phyloP scores from a whole-genome alignment of 1,140 invertebrate species.

The Drosophila ercepeae region DNA sequence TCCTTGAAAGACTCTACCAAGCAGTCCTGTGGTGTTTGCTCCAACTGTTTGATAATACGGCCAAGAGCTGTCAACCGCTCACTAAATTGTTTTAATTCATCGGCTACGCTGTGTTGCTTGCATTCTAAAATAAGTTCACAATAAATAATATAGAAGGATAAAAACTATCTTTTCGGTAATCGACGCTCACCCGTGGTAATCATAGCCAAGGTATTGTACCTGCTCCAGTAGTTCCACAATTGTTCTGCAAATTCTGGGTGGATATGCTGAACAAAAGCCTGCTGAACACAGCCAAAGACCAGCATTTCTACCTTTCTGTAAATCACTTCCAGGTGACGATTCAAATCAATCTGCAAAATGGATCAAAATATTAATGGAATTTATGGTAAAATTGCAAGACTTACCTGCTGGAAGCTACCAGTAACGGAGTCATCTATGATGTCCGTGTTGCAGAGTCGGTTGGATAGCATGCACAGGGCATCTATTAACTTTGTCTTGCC shows the following conservation, averaged over 20 bases:
- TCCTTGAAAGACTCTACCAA: conserved; percentile 28
- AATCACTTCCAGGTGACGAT: conserved; percentile 88
- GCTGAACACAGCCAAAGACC: conserved; percentile 77
- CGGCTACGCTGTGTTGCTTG: conserved; percentile 50
- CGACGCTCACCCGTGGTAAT: conserved; percentile 50
- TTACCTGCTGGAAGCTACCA: conserved; percentile 82
- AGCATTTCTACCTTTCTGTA: conserved; percentile 83
- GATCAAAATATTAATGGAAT: neutral
- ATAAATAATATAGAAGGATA: no score
- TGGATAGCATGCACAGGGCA: conserved; percentile 68
- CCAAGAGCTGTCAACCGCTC: conserved; percentile 49
- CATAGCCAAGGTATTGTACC: conserved; percentile 57
- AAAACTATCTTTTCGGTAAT: no score
- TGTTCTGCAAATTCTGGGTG: conserved; percentile 37
- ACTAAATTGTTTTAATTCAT: conserved; percentile 62
- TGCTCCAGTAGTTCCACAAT: conserved; percentile 67
- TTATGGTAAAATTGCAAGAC: neutral
- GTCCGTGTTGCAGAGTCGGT: conserved; percentile 74
- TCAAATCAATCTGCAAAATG: conserved; percentile 87
- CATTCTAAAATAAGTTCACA: conserved; percentile 34
- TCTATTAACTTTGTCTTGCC: conserved; percentile 83
- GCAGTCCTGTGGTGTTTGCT: conserved; percentile 38
- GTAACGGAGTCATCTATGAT: conserved; percentile 83
- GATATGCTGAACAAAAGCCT: conserved; percentile 53
- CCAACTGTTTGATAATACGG: conserved; percentile 45